phyloP scores from a whole-genome alignment of 1,140 invertebrate species.

The Saccostrea glomerata region DNA sequence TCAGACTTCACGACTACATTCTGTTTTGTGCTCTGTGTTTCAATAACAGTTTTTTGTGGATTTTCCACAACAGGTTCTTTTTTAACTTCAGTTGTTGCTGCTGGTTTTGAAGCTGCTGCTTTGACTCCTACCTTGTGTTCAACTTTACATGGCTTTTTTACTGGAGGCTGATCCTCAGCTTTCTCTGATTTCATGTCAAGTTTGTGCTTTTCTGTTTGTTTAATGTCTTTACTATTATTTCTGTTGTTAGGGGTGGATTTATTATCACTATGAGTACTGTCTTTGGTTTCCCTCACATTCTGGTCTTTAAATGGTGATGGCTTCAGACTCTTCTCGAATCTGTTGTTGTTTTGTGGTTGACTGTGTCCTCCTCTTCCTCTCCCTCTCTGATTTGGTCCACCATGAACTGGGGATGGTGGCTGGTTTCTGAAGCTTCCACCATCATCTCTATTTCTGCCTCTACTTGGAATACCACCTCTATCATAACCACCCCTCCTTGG shows the following conservation, averaged over 20 bases:
- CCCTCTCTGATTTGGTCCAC: conserved; percentile 28
- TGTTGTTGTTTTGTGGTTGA: neutral
- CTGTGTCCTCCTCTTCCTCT: neutral
- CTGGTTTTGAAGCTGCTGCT: neutral
- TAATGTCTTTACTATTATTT: conserved; percentile 11
- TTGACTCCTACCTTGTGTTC: neutral
- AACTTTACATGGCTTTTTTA: neutral
- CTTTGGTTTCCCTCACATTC: neutral
- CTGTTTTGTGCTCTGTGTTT: neutral
- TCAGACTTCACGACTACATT: neutral
- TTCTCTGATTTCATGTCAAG: neutral
- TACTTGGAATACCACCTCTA: conserved; percentile 25
- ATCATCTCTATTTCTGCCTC: conserved; percentile 33
- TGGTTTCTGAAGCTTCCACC: conserved; percentile 24
- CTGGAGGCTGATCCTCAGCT: neutral
- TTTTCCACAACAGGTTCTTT: neutral
- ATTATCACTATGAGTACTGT: neutral
- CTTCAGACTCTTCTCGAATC: neutral
- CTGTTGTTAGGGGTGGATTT: neutral
- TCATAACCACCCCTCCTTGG: neutral
- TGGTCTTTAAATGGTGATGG: neutral
- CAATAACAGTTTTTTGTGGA: neutral
- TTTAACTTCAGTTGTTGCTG: neutral
- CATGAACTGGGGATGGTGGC: neutral
- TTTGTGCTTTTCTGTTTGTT: conserved; percentile 21